Percentiles rank a stretch among this genome's conserved stretches.
phyloP scores from a whole-genome alignment of 2,888 invertebrate species.

The Priapulus caudatus region DNA sequence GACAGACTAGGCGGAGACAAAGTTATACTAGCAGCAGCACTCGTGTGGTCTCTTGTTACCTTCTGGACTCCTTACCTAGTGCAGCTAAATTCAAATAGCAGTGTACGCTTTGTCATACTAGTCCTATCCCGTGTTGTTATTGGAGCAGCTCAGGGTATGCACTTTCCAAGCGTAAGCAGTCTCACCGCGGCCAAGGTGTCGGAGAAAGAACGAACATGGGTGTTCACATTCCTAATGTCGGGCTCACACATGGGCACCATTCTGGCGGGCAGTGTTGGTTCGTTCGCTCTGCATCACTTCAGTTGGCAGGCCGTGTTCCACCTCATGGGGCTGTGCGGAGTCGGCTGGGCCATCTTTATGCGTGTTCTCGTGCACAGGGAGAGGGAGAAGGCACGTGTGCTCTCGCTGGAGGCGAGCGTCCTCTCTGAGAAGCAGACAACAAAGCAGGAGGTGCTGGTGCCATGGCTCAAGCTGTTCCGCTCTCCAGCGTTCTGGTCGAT shows the following conservation, averaged over 20 bases:
- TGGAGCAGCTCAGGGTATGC: slow-evolving; percentile 51
- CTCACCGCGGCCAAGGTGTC: slow-evolving; percentile 52
- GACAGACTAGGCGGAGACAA: slow-evolving; percentile 51
- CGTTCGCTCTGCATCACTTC: slow-evolving; percentile 50
- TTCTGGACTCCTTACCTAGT: slow-evolving; percentile 48
- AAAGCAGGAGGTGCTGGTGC: slow-evolving; percentile 39
- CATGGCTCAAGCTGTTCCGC: slow-evolving; percentile 49
- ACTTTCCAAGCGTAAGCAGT: slow-evolving; percentile 57
- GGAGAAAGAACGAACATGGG: slow-evolving; percentile 51
- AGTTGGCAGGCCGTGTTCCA: slow-evolving; percentile 55
- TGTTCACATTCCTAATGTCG: slow-evolving; percentile 52
- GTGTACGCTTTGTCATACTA: slow-evolving; percentile 46
- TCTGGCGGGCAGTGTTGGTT: slow-evolving; percentile 53
- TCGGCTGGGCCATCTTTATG: no score
- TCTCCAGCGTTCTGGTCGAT: slow-evolving; percentile 55
- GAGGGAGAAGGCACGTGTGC: slow-evolving; percentile 19
- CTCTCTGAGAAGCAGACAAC: slow-evolving; percentile 16
- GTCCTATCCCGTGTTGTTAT: slow-evolving; percentile 49
- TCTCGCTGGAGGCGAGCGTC: slow-evolving; percentile 21
- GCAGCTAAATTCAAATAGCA: slow-evolving; percentile 39
- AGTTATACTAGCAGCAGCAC: slow-evolving; percentile 49
- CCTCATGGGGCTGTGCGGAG: no score
- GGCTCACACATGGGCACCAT: slow-evolving; percentile 49
- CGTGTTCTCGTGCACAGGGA: slow-evolving; percentile 28
- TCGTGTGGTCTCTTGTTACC: slow-evolving; percentile 41